Evolutionary conservation across 2,113 vertebrate genomes (phyloP).

Genomic region (Sapajus apella): DNA sequence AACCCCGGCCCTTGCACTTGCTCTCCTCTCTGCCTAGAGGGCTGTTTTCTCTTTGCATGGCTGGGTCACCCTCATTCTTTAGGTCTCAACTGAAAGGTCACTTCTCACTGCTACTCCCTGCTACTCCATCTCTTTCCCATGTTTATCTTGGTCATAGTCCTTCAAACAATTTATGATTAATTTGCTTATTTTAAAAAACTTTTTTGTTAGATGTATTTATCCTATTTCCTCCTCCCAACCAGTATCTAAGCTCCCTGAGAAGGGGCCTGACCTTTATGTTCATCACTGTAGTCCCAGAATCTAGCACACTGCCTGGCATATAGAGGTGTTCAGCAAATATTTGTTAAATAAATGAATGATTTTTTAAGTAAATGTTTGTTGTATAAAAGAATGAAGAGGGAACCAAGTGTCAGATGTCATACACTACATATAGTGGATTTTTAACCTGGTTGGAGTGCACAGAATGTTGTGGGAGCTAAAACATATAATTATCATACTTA

Average conservation of each 20-base stretch:
- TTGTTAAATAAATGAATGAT: background rate
- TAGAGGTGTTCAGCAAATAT: background rate
- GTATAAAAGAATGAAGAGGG: background rate
- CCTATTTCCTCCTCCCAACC: background rate
- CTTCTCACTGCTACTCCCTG: background rate
- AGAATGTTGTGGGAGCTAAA: background rate
- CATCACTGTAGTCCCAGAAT: background rate
- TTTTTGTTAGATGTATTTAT: background rate
- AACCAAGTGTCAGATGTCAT: background rate
- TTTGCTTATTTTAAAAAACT: background rate
- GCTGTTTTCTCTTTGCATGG: background rate
- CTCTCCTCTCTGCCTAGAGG: background rate
- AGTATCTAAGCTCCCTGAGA: background rate
- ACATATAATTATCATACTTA: background rate
- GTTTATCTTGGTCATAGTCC: background rate
- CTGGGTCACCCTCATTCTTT: background rate
- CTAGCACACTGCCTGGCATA: background rate
- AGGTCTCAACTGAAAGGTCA: background rate
- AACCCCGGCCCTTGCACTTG: rapidly evolving
- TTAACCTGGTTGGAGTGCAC: background rate
- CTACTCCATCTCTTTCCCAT: background rate
- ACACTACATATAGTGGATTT: background rate
- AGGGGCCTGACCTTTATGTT: background rate
- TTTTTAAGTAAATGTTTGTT: background rate
- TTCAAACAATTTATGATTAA: background rate